Evolutionary conservation across 2,113 vertebrate species (phyloP).

Genomic region (Uria lomvia): DNA sequence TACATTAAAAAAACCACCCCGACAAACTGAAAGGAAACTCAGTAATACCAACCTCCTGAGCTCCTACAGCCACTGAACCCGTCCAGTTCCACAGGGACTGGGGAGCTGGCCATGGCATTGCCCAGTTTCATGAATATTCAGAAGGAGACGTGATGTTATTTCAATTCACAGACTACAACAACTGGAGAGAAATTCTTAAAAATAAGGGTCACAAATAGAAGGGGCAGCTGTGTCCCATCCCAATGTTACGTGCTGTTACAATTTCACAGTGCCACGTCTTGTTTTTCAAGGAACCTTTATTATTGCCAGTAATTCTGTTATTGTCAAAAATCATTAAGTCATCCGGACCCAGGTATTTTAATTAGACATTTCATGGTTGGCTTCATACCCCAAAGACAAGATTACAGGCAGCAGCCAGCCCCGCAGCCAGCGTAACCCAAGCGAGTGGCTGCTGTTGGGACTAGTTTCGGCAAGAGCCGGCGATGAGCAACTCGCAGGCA

Average conservation of each 20-base stretch:
- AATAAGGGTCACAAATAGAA: not conserved
- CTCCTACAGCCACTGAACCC: not conserved
- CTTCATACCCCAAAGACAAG: not conserved
- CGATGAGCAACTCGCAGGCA: fast-evolving
- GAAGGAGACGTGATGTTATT: not conserved
- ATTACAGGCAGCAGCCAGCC: not conserved
- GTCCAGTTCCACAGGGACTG: not conserved
- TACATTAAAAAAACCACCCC: not conserved
- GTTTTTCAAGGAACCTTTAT: not conserved
- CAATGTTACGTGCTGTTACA: fast-evolving
- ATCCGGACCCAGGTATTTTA: not conserved
- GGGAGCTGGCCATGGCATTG: not conserved
- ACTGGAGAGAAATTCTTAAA: not conserved
- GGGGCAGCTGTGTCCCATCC: not conserved
- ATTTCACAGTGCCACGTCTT: not conserved
- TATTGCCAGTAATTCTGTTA: not conserved
- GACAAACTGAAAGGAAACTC: not conserved
- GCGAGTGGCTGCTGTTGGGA: fast-evolving
- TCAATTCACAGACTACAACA: not conserved
- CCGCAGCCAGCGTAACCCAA: not conserved
- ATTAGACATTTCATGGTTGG: not conserved
- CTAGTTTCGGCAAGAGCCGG: not conserved
- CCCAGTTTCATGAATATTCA: not conserved
- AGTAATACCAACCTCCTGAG: not conserved
- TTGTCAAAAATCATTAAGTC: not conserved